phyloP scores from a whole-genome alignment of 2,113 vertebrate genomes.

The Synodontis membranacea region DNA sequence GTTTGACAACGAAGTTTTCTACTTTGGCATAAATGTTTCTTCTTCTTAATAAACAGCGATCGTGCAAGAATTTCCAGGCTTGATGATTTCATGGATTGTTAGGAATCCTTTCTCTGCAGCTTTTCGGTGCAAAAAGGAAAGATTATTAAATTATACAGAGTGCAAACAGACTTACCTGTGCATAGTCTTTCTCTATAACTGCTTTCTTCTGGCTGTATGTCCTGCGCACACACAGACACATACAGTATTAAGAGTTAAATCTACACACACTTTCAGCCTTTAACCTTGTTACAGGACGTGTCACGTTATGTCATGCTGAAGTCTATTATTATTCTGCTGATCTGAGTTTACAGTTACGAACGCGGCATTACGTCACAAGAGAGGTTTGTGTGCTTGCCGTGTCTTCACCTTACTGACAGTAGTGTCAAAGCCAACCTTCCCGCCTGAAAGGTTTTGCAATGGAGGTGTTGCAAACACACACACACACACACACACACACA shows the following conservation, averaged over 20 bases:
- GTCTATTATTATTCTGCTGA: conserved; percentile 1
- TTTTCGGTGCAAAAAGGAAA: neutral
- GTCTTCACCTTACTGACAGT: neutral
- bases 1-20: neutral
- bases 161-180: conserved; percentile 65
- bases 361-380: neutral
- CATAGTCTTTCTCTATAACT: conserved; percentile 73
- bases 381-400: neutral
- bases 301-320: neutral
- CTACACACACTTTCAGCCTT: neutral
- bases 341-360: neutral
- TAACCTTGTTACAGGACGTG: neutral
- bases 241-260: conserved; percentile 9
- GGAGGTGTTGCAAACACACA: neutral
- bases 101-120: neutral
- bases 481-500: neutral
- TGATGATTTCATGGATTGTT: neutral
- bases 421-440: neutral
- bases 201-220: conserved; percentile 74
- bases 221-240: conserved; percentile 53
- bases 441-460: neutral
- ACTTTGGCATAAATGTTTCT: neutral
- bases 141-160: neutral
- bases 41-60: neutral
- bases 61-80: neutral